Base-by-base conservation (phyloP, 2,888 invertebrate species). In the Aricia artaxerxes region DNA sequence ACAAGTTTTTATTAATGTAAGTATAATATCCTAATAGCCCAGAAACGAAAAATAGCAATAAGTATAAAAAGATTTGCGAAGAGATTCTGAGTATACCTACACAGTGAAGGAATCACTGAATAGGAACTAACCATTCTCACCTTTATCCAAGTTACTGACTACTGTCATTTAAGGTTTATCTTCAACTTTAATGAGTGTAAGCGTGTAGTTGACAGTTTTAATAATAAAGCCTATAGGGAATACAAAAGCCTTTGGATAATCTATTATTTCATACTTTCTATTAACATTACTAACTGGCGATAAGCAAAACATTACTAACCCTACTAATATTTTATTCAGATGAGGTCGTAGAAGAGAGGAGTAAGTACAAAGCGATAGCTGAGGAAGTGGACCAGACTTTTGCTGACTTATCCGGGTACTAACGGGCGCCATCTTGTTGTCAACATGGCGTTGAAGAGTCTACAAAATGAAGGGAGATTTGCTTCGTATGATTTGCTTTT, bases 331-430 rank as follows among this genome's bases (percentile, higher is more conserved):
- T 87, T 84, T 84, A 95, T 95, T 84, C 96, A 98, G 98, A 98
- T 94, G 98, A 98, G 90, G 96, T 98, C 89, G 95, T 97, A 85
- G 97, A 97, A 92, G 98, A 98, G 90, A 98, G 98, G 95, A 98
- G 98, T 96, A 98, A 98, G 95, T 99, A 98, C 96, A 99, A 99
- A 96, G 97, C 97, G 84, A 99, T 99, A 92, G 98, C 99, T 87
- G 99, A 99, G 91, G 99, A 99, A 95, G 97, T 99, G 96, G 99
- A 99, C 95, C 97, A 97, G 92, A 98, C 98, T 82, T 98, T 99
- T 93, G 98, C 99, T 84, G 99, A 99, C 94, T 95, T 99, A 88
- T 97, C 98, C 89, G 98, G 98, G 87, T 98, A 98, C 94, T 98
- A 97, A 79, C 78, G 61, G 82, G 82, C 84, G 87, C 88, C 87